Evolutionary conservation across 2,888 invertebrate genomes (phyloP), one percentile per base, ranked within the genome.

Genomic region (Pammene aurita): DNA sequence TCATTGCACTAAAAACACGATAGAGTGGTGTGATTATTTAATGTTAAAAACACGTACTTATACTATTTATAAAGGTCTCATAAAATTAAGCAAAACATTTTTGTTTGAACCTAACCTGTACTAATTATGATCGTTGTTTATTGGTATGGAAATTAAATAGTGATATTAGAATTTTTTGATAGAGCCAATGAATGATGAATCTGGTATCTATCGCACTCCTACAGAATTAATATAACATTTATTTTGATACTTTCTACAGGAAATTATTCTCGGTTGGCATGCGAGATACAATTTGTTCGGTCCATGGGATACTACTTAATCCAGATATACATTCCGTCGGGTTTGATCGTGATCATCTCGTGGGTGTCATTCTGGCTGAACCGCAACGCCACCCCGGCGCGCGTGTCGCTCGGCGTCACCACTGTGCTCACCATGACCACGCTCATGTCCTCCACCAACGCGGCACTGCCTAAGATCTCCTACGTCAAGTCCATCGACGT

Each of bases 261-360:
- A 94, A 98, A 98, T 94, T 98, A 98, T 94, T 98, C 98, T 84
- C 96, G 98, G 86, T 93, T 98, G 94, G 97, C 97, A 81, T 98
- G 98, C 93, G 97, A 97, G 93, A 98, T 98, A 92, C 97, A 98
- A 93, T 98, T 98, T 93, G 98, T 98, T 81, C 96, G 98, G 80
- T 98, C 98, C 86, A 98, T 98, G 97, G 98, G 98, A 86, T 98
- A 98, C 95, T 98, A 98, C 94, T 95, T 98, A 86, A 98, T 98
- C 93, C 98, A 98, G 94, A 98, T 98, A 93, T 98, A 98, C 94
- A 98, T 98, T 94, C 98, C 98, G 86, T 98, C 98, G 92, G 97
- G 97, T 90, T 95, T 98, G 91, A 98, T 98, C 93, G 98, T 98
- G 89, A 97, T 98, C 93, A 98, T 98, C 94, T 98, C 97, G 84